Evolutionary conservation across 30 jellyfish, hydroid and myxozoan genomes (phyloP).

Genomic region (Turritopsis dohrnii): DNA sequence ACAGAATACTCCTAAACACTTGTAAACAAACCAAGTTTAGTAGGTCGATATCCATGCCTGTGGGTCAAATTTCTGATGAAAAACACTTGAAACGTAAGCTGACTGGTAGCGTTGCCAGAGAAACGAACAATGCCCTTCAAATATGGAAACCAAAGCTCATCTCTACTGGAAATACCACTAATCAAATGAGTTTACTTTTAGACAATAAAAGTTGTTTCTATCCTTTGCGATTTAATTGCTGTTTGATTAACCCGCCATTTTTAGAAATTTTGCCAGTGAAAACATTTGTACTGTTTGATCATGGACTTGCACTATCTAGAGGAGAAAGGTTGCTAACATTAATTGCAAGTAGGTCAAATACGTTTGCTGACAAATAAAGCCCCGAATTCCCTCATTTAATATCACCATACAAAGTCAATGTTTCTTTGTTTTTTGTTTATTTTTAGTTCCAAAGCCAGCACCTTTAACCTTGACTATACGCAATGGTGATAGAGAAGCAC

Average conservation of each 20-base stretch:
- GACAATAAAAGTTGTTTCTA: constrained; percentile 62
- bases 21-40: constrained; percentile 15
- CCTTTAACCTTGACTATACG: constrained; percentile 35
- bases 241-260: constrained; percentile 54
- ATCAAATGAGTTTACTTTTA: constrained; percentile 28
- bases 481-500: constrained; percentile 30
- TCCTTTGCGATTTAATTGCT: constrained; percentile 49
- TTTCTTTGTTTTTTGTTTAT: not conserved
- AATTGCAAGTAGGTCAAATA: constrained; percentile 48
- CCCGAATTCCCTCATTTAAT: no score
- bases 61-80: not conserved
- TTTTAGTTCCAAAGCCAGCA: constrained; percentile 45
- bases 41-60: constrained; percentile 35
- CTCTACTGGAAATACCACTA: constrained; percentile 26
- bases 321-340: constrained; percentile 54
- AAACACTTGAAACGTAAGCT: constrained; percentile 28
- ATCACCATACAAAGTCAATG: not conserved
- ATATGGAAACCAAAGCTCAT: constrained; percentile 13
- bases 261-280: constrained; percentile 56
- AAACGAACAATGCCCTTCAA: not conserved
- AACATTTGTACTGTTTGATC: constrained; percentile 34
- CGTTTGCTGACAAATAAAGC: no score
- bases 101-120: not conserved
- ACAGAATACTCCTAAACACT: not conserved
- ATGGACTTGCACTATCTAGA: not conserved